Evolutionary conservation across 1,140 invertebrate genomes (phyloP).

Genomic region (Tribolium castaneum): DNA sequence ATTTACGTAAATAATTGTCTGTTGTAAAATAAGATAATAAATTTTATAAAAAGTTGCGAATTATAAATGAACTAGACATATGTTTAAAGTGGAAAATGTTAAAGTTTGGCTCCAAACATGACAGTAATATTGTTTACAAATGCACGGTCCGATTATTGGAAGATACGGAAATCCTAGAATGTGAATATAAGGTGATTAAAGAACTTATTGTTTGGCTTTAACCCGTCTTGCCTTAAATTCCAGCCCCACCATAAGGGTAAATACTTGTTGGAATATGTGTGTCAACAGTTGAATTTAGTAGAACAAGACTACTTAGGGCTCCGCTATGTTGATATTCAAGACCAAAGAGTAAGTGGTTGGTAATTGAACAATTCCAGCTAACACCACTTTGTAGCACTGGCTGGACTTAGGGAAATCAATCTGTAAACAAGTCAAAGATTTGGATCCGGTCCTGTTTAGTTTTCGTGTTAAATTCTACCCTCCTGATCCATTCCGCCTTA

Average conservation of each 20-base stretch:
- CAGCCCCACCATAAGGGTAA: slow-evolving; percentile 94
- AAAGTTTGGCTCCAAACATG: slow-evolving; percentile 83
- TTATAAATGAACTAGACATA: slow-evolving; percentile 36
- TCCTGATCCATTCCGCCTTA: slow-evolving; percentile 85
- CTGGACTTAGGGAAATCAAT: slow-evolving; percentile 93
- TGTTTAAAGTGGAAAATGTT: slow-evolving; percentile 69
- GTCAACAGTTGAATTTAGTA: slow-evolving; percentile 91
- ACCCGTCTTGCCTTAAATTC: slow-evolving; percentile 60
- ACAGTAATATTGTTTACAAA: slow-evolving; percentile 89
- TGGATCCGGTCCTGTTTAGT: slow-evolving; percentile 88
- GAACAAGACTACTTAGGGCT: slow-evolving; percentile 98
- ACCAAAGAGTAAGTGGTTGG: slow-evolving; percentile 82
- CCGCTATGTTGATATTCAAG: slow-evolving; percentile 90
- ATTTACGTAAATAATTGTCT: slow-evolving; percentile 13
- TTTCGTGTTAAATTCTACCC: slow-evolving; percentile 96
- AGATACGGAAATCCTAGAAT: slow-evolving; percentile 94
- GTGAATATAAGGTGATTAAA: slow-evolving; percentile 90
- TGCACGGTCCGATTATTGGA: slow-evolving; percentile 94
- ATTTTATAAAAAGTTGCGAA: slow-evolving; percentile 4
- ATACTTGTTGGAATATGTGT: slow-evolving; percentile 93
- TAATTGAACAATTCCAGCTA: neutral
- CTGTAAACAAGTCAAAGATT: slow-evolving; percentile 94
- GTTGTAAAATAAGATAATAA: slow-evolving; percentile 14
- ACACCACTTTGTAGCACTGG: slow-evolving; percentile 85
- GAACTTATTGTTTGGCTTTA: slow-evolving; percentile 23